Evolutionary conservation across 2,113 vertebrate species (phyloP).

Genomic region (Pseudorectes ferrugineus): DNA sequence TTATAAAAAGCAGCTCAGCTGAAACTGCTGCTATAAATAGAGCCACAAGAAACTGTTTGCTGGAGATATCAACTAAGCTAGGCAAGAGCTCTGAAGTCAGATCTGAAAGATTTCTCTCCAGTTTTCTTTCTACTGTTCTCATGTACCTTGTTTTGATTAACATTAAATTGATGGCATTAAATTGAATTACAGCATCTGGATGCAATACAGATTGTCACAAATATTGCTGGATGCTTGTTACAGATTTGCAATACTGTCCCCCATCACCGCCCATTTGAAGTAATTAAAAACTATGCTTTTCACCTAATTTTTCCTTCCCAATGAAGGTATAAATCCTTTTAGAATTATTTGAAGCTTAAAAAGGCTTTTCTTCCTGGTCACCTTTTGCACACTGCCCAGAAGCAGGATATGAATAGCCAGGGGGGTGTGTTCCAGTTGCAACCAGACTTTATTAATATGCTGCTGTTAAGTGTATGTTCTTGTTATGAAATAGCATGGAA

Average conservation of each 20-base stretch:
- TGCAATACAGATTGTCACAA: neutral
- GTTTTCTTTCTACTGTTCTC: neutral
- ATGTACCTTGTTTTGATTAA: neutral
- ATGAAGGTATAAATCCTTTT: neutral
- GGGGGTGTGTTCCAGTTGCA: neutral
- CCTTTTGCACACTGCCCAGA: neutral
- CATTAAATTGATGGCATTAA: neutral
- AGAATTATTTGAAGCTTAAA: neutral
- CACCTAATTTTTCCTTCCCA: neutral
- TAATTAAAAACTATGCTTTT: neutral
- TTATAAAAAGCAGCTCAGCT: conserved; percentile 24
- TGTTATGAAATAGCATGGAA: neutral
- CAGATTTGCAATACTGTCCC: neutral
- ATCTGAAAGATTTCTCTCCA: neutral
- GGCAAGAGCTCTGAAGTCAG: neutral
- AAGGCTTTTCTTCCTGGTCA: neutral
- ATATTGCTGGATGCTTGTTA: neutral
- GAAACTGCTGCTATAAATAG: conserved; percentile 34
- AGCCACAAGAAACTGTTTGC: neutral
- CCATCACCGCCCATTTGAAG: neutral
- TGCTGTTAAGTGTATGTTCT: neutral
- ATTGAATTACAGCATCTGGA: neutral
- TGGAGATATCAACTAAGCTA: neutral
- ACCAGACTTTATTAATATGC: neutral
- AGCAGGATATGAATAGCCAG: neutral